These are phyloP conservation scores for Diuraphis noxia DNA, from an alignment of 1,140 invertebrate species.

Conservation along the genomic window DNA sequence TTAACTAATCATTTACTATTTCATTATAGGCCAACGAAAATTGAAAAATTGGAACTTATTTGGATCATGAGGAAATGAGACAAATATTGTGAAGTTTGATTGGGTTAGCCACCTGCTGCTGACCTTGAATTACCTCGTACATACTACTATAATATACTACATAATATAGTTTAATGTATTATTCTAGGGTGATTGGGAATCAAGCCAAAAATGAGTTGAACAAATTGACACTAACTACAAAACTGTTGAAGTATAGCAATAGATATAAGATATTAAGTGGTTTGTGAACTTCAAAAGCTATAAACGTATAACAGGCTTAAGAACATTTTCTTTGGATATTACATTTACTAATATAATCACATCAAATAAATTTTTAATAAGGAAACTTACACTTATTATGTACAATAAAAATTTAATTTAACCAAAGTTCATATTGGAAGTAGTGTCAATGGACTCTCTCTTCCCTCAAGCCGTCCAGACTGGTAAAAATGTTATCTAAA, in stretches of 20 bases:
- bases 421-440: too few relatives aligned
- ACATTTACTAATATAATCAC: too few relatives aligned
- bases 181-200: not conserved
- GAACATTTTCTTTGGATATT: not conserved
- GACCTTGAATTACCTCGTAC: not conserved
- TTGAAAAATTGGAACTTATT: not conserved
- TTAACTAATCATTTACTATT: constrained; percentile 38
- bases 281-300: not conserved
- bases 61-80: not conserved
- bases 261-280: not conserved
- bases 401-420: too few relatives aligned
- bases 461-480: too few relatives aligned
- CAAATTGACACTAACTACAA: not conserved
- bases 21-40: not conserved
- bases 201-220: not conserved
- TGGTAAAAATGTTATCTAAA: too few relatives aligned
- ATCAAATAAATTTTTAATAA: not conserved
- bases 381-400: too few relatives aligned
- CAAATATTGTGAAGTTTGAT: not conserved
- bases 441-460: too few relatives aligned
- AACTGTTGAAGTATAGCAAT: not conserved
- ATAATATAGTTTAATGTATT: not conserved
- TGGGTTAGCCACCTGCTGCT: too few relatives aligned
- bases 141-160: not conserved
- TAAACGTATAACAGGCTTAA: not conserved